Percentiles rank a stretch among this genome's conserved stretches.
These are phyloP conservation scores for Amblyornis subalaris DNA, from an alignment of 2,113 vertebrate species.

Conservation along the genomic window DNA sequence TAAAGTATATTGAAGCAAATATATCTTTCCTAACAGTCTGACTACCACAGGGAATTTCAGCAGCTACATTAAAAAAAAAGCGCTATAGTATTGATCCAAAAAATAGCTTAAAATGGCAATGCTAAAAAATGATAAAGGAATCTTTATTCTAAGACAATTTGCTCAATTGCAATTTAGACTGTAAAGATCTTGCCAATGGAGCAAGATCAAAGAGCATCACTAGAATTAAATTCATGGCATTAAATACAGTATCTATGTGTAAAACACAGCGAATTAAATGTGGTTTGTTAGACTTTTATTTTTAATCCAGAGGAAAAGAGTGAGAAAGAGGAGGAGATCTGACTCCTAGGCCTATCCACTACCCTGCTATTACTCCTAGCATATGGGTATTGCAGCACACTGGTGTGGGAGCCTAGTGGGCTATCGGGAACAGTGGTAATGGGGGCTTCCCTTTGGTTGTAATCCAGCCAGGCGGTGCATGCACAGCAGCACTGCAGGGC, in stretches of 20 bases:
- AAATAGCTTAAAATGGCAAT: not conserved
- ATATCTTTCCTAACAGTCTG: not conserved
- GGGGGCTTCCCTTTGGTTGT: fast-evolving
- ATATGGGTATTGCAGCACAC: not conserved
- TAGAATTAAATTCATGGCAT: not conserved
- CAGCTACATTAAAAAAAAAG: not conserved
- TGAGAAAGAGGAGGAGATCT: not conserved
- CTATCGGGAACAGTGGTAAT: not conserved
- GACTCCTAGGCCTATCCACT: not conserved
- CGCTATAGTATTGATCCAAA: not conserved
- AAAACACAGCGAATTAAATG: not conserved
- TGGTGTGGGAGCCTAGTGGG: not conserved
- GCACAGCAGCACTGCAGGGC: not conserved
- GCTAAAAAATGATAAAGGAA: not conserved
- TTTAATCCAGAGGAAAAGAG: not conserved
- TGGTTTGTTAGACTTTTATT: not conserved
- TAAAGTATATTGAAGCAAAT: not conserved
- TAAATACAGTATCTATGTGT: not conserved
- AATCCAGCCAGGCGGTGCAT: not conserved
- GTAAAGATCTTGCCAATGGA: not conserved
- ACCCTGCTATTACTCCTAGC: not conserved
- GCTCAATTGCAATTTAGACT: not conserved
- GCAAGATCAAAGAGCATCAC: not conserved
- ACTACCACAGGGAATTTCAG: not conserved
- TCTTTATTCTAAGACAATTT: not conserved